Evolutionary conservation across 2,888 invertebrate genomes (phyloP).

Genomic region (Trichogramma evanescens): DNA sequence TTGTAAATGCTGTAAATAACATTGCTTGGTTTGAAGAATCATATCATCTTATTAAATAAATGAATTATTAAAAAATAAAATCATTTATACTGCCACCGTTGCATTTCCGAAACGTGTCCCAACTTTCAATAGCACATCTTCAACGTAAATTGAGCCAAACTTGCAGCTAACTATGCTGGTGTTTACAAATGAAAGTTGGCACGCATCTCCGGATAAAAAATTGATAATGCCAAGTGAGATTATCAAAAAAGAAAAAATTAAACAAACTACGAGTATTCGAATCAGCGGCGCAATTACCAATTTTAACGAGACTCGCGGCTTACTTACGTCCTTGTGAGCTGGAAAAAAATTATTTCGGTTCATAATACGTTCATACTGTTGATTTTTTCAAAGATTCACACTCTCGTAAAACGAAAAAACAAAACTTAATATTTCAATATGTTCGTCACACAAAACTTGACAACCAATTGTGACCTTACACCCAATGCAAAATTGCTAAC

Average conservation of each 20-base stretch:
- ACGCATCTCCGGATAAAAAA: conserved; percentile 9
- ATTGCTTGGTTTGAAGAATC: too few relatives aligned
- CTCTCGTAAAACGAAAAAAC: conserved; percentile 28
- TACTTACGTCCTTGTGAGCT: conserved; percentile 48
- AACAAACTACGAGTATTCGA: conserved; percentile 30
- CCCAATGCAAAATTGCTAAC: too few relatives aligned
- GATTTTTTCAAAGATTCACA: conserved; percentile 27
- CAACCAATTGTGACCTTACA: too few relatives aligned
- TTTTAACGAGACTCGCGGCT: conserved; percentile 36
- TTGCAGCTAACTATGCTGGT: too few relatives aligned
- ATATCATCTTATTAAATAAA: too few relatives aligned
- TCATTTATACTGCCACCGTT: conserved; percentile 40
- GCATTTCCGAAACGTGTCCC: conserved; percentile 23
- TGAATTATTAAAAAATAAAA: neutral
- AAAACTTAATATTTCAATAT: neutral
- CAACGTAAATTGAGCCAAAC: too few relatives aligned
- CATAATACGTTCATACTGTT: conserved; percentile 33
- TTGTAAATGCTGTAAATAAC: neutral
- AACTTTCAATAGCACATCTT: too few relatives aligned
- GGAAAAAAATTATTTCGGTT: conserved; percentile 43
- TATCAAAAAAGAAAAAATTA: conserved; percentile 21
- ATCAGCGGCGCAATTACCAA: conserved; percentile 41
- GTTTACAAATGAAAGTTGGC: conserved; percentile 10
- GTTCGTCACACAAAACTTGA: neutral
- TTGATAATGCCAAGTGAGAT: conserved; percentile 22